Conservation (phyloP, 2,888 invertebrate genomes). For the Mechanitis messenoides region DNA sequence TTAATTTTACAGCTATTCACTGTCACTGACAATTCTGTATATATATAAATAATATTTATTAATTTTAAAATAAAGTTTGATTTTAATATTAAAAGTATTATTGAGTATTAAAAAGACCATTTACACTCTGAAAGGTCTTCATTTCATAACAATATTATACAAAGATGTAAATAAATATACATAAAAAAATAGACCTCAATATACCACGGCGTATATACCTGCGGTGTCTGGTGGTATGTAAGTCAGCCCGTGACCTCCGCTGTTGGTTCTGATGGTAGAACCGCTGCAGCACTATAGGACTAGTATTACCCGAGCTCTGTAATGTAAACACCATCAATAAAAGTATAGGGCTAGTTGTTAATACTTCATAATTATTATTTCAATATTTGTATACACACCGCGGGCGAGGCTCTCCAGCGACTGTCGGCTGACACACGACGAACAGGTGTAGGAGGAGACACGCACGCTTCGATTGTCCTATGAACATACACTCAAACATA, state of each 20-base stretch:
- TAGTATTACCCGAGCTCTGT: conserved; percentile 82
- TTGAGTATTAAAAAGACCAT: too few relatives aligned
- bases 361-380: background rate
- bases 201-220: conserved; percentile 42
- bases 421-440: conserved; percentile 63
- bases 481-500: background rate
- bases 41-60: too few relatives aligned
- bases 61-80: too few relatives aligned
- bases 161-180: too few relatives aligned
- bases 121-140: too few relatives aligned
- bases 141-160: too few relatives aligned
- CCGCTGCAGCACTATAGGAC: conserved; percentile 85
- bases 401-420: conserved; percentile 61
- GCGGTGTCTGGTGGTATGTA: conserved; percentile 65
- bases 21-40: too few relatives aligned
- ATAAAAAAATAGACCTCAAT: background rate
- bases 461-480: conserved; percentile 62
- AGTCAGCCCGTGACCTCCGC: conserved; percentile 74
- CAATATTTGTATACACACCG: conserved; percentile 38
- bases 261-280: conserved; percentile 88
- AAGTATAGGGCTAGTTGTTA: background rate
- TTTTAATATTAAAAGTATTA: too few relatives aligned
- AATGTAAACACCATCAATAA: background rate
- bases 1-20: too few relatives aligned
- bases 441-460: conserved; percentile 62